Percentiles rank a stretch among this genome's conserved stretches.
Evolutionary conservation across 2,888 invertebrate species (phyloP).

Genomic region (Cheilosia pagana): DNA sequence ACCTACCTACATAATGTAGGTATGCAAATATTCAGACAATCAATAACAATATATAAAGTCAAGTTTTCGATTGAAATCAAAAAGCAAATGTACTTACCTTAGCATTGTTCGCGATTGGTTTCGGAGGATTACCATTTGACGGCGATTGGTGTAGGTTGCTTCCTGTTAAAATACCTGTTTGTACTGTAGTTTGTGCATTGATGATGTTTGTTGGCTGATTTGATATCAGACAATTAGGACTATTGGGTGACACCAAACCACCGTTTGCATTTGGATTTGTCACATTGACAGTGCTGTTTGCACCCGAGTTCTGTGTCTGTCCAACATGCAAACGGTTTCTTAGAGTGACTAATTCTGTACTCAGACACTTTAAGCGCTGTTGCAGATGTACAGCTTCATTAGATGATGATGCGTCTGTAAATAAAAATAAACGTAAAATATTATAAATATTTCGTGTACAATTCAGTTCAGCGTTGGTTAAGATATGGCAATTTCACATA

Average conservation of each 20-base stretch:
- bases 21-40: too few species aligned
- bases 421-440: background rate
- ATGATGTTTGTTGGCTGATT: constrained; percentile 55
- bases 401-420: constrained; percentile 95
- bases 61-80: background rate
- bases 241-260: constrained; percentile 62
- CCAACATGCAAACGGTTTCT: constrained; percentile 94
- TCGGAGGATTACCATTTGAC: constrained; percentile 63
- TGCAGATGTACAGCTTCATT: constrained; percentile 97
- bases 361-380: constrained; percentile 94
- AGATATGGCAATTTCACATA: too few species aligned
- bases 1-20: too few species aligned
- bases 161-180: constrained; percentile 63
- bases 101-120: constrained; percentile 69
- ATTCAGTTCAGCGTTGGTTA: too few species aligned
- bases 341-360: constrained; percentile 95
- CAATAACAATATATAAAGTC: too few species aligned
- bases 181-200: constrained; percentile 67
- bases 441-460: background rate
- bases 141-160: constrained; percentile 55
- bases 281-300: constrained; percentile 79
- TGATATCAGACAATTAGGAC: constrained; percentile 62
- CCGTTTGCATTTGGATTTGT: constrained; percentile 79
- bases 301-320: constrained; percentile 83
- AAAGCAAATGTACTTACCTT: constrained; percentile 61